These are phyloP conservation scores for Tyria jacobaeae DNA, from an alignment of 2,888 invertebrate genomes.

Conservation along the genomic window DNA sequence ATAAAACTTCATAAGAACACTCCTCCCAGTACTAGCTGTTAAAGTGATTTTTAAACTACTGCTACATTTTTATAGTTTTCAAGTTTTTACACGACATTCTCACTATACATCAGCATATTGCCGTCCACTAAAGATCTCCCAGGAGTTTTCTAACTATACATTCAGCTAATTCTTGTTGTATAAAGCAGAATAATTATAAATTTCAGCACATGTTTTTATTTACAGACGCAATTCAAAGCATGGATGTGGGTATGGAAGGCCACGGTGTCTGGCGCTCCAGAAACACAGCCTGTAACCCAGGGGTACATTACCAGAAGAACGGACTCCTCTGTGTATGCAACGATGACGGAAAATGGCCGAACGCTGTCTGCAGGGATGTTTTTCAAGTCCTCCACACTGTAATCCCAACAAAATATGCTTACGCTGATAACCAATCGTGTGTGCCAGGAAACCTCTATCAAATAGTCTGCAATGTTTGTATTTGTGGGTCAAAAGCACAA, in stretches of 20 bases:
- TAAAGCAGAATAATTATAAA: no score
- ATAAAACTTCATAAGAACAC: no score
- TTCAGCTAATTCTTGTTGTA: no score
- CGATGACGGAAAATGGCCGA: constrained; percentile 77
- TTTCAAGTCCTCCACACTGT: constrained; percentile 69
- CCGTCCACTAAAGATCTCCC: no score
- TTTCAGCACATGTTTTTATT: constrained; percentile 5
- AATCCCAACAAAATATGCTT: constrained; percentile 45
- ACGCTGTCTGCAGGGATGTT: constrained; percentile 70
- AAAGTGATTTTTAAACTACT: no score
- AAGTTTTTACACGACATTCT: no score
- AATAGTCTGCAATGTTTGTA: constrained; percentile 72
- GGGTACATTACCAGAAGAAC: constrained; percentile 64
- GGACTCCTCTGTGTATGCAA: constrained; percentile 69
- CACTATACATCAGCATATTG: no score
- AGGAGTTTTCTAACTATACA: no score
- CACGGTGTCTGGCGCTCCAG: constrained; percentile 70
- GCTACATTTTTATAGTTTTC: no score
- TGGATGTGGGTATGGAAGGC: constrained; percentile 77
- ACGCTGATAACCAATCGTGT: constrained; percentile 55
- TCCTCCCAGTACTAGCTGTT: no score
- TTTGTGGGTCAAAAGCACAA: constrained; percentile 61
- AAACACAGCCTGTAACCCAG: constrained; percentile 61
- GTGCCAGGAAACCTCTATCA: constrained; percentile 64
- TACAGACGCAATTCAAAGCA: constrained; percentile 69